Conservation (phyloP, 23 tunicate genomes). For the Ascidia mentula region DNA sequence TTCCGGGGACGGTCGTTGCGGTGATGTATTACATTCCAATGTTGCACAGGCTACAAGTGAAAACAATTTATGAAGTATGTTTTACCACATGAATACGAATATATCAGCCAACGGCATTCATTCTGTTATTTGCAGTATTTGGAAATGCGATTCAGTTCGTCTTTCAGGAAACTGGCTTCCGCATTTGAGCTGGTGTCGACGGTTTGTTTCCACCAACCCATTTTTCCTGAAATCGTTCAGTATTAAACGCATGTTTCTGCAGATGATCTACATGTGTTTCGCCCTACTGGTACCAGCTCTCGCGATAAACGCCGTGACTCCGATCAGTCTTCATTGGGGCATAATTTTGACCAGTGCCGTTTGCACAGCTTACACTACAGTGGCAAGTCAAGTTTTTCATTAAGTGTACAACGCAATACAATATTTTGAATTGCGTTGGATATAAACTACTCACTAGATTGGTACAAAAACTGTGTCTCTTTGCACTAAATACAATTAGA, state of each 20-base stretch:
- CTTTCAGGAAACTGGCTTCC: slow-evolving; percentile 31
- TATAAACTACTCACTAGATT: too few relatives aligned
- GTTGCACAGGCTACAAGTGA: slow-evolving; percentile 36
- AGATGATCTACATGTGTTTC: slow-evolving; percentile 14
- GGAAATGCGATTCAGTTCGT: slow-evolving; percentile 49
- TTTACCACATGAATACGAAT: not conserved
- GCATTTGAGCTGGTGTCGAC: slow-evolving; percentile 37
- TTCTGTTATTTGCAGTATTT: slow-evolving; percentile 39
- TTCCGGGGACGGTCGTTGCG: not conserved
- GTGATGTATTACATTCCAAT: slow-evolving; percentile 56
- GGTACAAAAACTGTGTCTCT: too few relatives aligned
- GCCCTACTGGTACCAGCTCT: slow-evolving; percentile 15
- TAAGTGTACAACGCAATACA: too few relatives aligned
- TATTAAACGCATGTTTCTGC: too few relatives aligned
- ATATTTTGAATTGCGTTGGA: too few relatives aligned
- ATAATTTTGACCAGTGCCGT: slow-evolving; percentile 17
- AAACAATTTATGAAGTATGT: slow-evolving; percentile 36
- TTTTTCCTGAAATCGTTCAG: too few relatives aligned
- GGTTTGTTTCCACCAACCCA: too few relatives aligned
- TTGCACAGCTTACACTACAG: slow-evolving; percentile 26
- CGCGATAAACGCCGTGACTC: slow-evolving; percentile 29
- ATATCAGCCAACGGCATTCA: not conserved
- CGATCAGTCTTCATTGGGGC: not conserved
- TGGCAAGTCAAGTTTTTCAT: too few relatives aligned
- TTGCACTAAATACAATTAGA: too few relatives aligned